Conservation (phyloP, 2,113 vertebrate genomes). For the Miniopterus natalensis region DNA sequence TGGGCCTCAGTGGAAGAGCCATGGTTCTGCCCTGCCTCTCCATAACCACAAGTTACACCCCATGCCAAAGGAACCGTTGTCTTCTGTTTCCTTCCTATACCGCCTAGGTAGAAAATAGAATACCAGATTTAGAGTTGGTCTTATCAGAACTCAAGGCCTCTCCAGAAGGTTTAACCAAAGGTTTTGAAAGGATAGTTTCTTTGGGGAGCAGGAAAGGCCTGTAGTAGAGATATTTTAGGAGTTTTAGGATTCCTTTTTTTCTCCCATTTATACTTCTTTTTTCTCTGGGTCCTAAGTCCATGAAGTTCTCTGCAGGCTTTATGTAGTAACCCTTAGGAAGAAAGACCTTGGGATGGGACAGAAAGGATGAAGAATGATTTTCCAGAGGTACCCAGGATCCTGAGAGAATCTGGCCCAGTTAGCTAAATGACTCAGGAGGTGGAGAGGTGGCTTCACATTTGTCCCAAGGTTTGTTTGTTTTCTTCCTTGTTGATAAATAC, state of each 20-base stretch:
- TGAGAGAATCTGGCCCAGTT: not conserved
- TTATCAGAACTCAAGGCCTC: not conserved
- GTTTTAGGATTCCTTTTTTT: not conserved
- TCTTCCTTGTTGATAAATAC: not conserved
- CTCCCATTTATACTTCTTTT: not conserved
- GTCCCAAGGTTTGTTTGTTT: not conserved
- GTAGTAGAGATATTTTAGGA: not conserved
- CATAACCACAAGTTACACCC: not conserved
- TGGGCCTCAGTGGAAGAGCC: not conserved
- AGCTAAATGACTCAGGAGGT: not conserved
- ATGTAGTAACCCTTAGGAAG: not conserved
- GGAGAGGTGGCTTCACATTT: not conserved
- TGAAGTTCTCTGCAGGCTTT: not conserved
- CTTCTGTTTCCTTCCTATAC: not conserved
- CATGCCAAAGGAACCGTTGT: not conserved
- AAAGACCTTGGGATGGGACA: not conserved
- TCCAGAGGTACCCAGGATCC: not conserved
- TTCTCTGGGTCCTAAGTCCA: not conserved
- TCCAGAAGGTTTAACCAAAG: not conserved
- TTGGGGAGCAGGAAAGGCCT: not conserved
- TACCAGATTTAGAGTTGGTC: not conserved
- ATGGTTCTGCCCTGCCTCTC: not conserved
- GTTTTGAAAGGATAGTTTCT: not conserved
- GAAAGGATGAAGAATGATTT: not conserved
- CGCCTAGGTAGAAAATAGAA: not conserved